Evolutionary conservation across 2,888 invertebrate species (phyloP).

Genomic region (Harpagoxenus sublaevis): DNA sequence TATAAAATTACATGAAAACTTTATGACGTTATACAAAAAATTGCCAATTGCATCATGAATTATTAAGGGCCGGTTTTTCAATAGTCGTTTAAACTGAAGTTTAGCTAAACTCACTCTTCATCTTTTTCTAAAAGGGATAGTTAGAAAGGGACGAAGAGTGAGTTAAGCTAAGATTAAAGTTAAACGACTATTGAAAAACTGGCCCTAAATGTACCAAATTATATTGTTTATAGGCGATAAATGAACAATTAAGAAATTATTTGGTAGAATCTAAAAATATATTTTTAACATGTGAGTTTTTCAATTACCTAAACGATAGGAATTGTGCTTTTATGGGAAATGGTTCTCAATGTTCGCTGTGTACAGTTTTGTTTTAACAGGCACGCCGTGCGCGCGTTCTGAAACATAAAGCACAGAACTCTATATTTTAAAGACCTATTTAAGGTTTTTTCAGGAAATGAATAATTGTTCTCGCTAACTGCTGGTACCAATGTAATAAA

Average conservation of each 20-base stretch:
- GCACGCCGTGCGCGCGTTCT: not conserved
- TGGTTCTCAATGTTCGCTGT: not conserved
- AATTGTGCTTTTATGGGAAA: not conserved
- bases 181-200: no score
- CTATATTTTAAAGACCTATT: not conserved
- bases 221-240: not conserved
- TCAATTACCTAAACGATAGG: not conserved
- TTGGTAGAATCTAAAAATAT: not conserved
- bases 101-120: no score
- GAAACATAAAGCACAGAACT: not conserved
- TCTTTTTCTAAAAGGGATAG: no score
- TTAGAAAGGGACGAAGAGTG: no score
- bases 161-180: no score
- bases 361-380: conserved; percentile 7
- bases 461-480: not conserved
- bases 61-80: not conserved
- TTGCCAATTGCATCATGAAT: not conserved
- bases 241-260: not conserved
- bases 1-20: not conserved
- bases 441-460: conserved; percentile 6
- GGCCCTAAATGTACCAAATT: not conserved
- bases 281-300: not conserved
- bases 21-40: not conserved
- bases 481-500: not conserved
- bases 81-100: no score